phyloP scores from a whole-genome alignment of 2,888 invertebrate species.

The Mermis nigrescens region DNA sequence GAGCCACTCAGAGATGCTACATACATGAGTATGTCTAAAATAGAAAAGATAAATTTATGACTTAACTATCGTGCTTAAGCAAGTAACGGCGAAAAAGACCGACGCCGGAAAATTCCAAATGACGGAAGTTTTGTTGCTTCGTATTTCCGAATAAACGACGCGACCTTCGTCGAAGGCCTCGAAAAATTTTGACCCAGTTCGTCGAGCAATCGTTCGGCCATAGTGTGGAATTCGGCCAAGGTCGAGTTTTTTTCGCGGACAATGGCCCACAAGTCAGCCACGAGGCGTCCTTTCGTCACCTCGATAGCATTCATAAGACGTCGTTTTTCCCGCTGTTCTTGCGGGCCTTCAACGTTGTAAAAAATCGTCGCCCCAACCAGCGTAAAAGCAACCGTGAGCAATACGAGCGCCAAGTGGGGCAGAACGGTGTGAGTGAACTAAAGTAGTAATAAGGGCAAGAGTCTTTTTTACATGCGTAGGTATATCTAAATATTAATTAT shows the following conservation, averaged over 20 bases:
- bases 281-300: constrained; percentile 22
- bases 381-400: constrained; percentile 12
- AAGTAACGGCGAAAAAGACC: constrained; percentile 32
- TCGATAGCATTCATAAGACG: constrained; percentile 22
- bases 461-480: not conserved
- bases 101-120: constrained; percentile 31
- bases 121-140: constrained; percentile 23
- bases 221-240: constrained; percentile 16
- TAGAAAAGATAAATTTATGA: too few relatives aligned
- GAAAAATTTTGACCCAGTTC: constrained; percentile 30
- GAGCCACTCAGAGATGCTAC: too few relatives aligned
- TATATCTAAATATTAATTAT: too few relatives aligned
- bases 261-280: constrained; percentile 19
- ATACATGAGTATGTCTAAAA: too few relatives aligned
- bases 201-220: constrained; percentile 23
- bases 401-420: constrained; percentile 13
- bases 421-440: not conserved
- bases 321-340: constrained; percentile 23
- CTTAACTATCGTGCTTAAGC: constrained; percentile 28
- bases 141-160: constrained; percentile 6
- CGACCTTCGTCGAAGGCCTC: constrained; percentile 30
- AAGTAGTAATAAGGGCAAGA: not conserved
- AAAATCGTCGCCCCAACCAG: constrained; percentile 23
- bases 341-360: constrained; percentile 27
- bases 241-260: not conserved